These are phyloP conservation scores for Theretra japonica DNA, from an alignment of 2,888 invertebrate species.

Conservation along the genomic window DNA sequence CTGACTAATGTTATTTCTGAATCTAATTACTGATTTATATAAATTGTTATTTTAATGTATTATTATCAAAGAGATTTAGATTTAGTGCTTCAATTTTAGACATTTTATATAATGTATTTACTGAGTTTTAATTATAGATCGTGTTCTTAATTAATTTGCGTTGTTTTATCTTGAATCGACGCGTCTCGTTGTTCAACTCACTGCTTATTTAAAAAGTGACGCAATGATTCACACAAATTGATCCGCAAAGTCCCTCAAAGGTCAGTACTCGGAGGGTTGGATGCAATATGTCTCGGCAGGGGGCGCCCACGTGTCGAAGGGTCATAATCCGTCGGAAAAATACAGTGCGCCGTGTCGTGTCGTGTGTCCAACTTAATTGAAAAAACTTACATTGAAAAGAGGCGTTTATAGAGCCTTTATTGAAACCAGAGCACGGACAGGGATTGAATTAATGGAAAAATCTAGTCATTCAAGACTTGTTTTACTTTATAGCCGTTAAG, in stretches of 20 bases:
- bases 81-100: no score
- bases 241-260: conserved; percentile 61
- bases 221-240: conserved; percentile 67
- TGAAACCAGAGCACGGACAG: conserved; percentile 14
- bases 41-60: not conserved
- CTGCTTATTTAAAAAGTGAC: conserved; percentile 23
- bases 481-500: not conserved
- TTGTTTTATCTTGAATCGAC: not conserved
- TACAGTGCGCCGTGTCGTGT: conserved; percentile 61
- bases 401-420: conserved; percentile 27
- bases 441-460: conserved; percentile 13
- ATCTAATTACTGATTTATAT: not conserved
- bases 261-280: conserved; percentile 69
- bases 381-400: conserved; percentile 63
- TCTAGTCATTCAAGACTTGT: conserved; percentile 16
- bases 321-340: conserved; percentile 76
- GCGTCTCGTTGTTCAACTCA: not conserved
- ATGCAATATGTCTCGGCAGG: conserved; percentile 72
- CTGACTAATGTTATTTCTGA: not conserved
- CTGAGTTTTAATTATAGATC: no score
- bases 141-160: conserved; percentile 1
- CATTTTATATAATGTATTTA: no score
- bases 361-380: conserved; percentile 74
- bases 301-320: conserved; percentile 73
- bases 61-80: no score